Percentiles rank a stretch among this genome's conserved stretches.
phyloP scores from a whole-genome alignment of 2,113 vertebrate genomes.

The Microcebus lehilahytsara region DNA sequence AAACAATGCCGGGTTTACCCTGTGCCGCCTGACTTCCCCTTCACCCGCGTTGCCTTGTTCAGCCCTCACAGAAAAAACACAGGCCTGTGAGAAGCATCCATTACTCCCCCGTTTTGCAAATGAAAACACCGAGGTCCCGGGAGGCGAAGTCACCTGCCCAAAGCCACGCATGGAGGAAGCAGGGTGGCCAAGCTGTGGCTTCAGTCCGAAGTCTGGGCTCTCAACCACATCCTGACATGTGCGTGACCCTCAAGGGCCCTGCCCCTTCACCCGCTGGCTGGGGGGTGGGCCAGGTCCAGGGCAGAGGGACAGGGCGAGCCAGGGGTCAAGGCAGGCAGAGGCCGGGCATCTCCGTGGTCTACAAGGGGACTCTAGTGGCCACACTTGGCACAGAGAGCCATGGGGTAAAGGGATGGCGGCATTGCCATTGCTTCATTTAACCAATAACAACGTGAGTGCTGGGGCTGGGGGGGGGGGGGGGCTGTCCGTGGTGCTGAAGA shows the following conservation, averaged over 20 bases:
- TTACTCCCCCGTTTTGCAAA: neutral
- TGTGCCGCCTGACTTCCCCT: neutral
- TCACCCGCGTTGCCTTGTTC: neutral
- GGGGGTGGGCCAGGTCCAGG: neutral
- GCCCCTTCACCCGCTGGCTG: no score
- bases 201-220: neutral
- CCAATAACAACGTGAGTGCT: accelerated
- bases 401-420: accelerated
- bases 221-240: neutral
- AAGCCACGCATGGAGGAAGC: neutral
- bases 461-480: accelerated
- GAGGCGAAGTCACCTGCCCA: neutral
- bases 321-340: neutral
- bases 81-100: no score
- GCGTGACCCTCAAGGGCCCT: neutral
- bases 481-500: neutral
- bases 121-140: neutral
- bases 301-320: accelerated
- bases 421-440: neutral
- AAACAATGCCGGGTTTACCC: no score
- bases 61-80: no score
- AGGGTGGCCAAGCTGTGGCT: neutral
- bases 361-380: neutral
- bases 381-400: neutral
- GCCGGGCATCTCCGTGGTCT: neutral